Conservation (phyloP, 2,113 vertebrate species). For the Poicephalus gulielmi region DNA sequence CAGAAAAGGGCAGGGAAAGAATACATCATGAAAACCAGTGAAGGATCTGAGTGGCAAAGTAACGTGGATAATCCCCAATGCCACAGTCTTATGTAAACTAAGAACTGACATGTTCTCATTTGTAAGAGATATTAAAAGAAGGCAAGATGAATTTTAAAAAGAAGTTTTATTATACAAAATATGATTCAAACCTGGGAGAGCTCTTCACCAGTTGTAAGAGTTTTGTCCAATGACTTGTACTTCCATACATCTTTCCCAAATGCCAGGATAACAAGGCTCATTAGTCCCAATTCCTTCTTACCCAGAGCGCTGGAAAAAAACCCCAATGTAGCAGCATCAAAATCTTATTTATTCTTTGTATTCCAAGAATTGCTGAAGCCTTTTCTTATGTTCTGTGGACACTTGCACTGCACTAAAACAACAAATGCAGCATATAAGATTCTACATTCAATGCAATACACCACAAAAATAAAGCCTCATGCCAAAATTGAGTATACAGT, state of each 20-base stretch:
- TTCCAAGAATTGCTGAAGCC: conserved; percentile 94
- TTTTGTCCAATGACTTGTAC: conserved; percentile 61
- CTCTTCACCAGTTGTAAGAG: conserved; percentile 57
- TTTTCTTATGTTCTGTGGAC: conserved; percentile 92
- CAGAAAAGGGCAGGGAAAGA: not conserved
- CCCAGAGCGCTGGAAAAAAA: conserved; percentile 30
- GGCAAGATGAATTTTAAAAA: conserved; percentile 39
- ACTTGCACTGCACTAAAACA: conserved; percentile 88
- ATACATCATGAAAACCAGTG: not conserved
- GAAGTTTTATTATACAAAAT: conserved; percentile 74
- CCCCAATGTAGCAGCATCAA: conserved; percentile 33
- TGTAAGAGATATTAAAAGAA: not conserved
- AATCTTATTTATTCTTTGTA: conserved; percentile 88
- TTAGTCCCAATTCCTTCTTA: conserved; percentile 71
- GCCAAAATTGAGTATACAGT: conserved; percentile 52
- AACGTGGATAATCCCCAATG: conserved; percentile 24
- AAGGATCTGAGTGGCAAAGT: not conserved
- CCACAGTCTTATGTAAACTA: not conserved
- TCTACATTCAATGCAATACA: conserved; percentile 62
- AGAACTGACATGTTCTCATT: not conserved
- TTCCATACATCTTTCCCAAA: conserved; percentile 67
- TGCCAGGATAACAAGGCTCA: conserved; percentile 64
- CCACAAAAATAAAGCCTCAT: conserved; percentile 50
- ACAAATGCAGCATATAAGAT: conserved; percentile 67
- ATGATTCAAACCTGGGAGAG: conserved; percentile 47